Evolutionary conservation across 2,888 invertebrate genomes (phyloP).

Genomic region (Sipha maydis): DNA sequence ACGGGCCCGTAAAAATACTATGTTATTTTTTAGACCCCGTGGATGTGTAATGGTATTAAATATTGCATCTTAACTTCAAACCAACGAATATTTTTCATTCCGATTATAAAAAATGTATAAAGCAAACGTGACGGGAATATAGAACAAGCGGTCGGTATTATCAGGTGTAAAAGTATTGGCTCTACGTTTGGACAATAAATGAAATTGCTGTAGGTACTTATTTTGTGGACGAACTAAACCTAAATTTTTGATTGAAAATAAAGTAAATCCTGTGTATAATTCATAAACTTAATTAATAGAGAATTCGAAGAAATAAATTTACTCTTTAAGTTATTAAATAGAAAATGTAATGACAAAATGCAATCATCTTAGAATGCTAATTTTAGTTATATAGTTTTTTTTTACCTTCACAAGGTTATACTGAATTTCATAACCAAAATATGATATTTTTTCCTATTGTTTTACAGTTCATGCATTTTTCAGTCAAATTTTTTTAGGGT

Average conservation of each 20-base stretch:
- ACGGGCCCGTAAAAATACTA: conserved; percentile 6
- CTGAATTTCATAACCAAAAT: no score
- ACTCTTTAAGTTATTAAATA: neutral
- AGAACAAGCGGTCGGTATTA: neutral
- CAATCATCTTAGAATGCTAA: no score
- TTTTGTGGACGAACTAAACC: neutral
- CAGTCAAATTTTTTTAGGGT: no score
- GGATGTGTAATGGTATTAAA: conserved; percentile 29
- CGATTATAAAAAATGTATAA: conserved; percentile 43
- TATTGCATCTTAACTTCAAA: conserved; percentile 43
- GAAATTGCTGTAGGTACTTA: neutral
- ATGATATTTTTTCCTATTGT: no score
- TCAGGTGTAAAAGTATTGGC: conserved; percentile 14
- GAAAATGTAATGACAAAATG: neutral
- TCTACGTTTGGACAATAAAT: conserved; percentile 5
- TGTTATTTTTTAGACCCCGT: neutral
- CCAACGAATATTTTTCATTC: conserved; percentile 29
- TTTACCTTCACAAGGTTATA: no score
- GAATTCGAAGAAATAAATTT: neutral
- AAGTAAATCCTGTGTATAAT: neutral
- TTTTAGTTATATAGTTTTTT: no score
- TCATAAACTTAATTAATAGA: neutral
- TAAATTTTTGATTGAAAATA: conserved; percentile 10
- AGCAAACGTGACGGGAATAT: conserved; percentile 37
- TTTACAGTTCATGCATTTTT: no score